Base-by-base conservation (phyloP, 2,113 vertebrate genomes). In the Sceloporus undulatus region DNA sequence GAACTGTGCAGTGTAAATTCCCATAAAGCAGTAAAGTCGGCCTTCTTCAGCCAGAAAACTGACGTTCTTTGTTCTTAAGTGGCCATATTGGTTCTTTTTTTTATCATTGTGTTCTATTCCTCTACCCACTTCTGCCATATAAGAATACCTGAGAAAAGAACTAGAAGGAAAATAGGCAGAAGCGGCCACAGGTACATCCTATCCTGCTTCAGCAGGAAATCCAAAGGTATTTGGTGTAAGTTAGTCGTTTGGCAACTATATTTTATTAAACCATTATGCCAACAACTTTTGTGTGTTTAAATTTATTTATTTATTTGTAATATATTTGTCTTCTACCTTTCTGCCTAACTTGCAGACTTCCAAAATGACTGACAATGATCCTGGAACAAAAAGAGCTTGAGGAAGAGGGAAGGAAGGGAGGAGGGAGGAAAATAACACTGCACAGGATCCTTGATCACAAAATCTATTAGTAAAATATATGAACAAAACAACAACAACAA, bases 41-140 rank as follows among this genome's bases (percentile, higher is more conserved):
- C 62, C 38, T 78, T n/a, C 75, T 54, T 68, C 42, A 79, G 59
- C 62, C 9, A 56, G 80, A 84, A 88, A 84, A 84, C n/a, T 84
- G 62, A 38, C 25, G 68, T 84, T 54, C 9, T 77, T 77, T 77
- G 25, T 80, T 81, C 23, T 87, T 75, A 88, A 88, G 23, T 19
- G 74, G 70, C 66, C 42, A 21, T 34, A 56, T 16, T 16, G 18
- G 18, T 4, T 48, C 29, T 27, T 75, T 38, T 65, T 27, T 56
- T 79, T 79, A 2, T 21, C 14, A 83, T 9, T 23, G 42, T 16
- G 65, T 54, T 34, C 9, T 59, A 1, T 42, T 16, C 68, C 13
- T 54, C 8, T 9, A 9, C n/a, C 4, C 19, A 27, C 54, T 21
- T n/a, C 29, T 65, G 25, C 40, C 52, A 48, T 25, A 4, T 18